These are phyloP conservation scores for Trachelus iudaicus DNA, from an alignment of 2,888 invertebrate genomes.

Conservation along the genomic window DNA sequence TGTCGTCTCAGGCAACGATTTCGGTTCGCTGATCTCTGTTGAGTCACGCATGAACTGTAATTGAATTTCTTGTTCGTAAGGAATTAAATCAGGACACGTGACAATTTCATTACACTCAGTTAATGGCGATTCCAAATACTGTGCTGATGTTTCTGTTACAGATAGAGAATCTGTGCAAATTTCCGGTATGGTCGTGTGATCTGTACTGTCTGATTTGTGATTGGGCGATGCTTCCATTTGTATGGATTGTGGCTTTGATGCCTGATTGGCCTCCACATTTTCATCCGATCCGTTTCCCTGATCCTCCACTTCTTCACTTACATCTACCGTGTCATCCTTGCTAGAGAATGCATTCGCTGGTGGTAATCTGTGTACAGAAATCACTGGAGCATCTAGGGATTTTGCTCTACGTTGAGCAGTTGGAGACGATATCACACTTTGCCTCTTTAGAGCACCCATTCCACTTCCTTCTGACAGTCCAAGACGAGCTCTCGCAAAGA, in stretches of 20 bases:
- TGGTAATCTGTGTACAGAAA: slow-evolving; percentile 81
- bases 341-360: slow-evolving; percentile 89
- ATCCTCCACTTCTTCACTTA: slow-evolving; percentile 71
- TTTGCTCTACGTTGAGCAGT: slow-evolving; percentile 82
- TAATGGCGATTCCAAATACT: slow-evolving; percentile 59
- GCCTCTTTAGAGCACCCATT: slow-evolving; percentile 78
- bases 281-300: slow-evolving; percentile 71
- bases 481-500: slow-evolving; percentile 83
- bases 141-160: slow-evolving; percentile 59
- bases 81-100: slow-evolving; percentile 50
- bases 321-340: slow-evolving; percentile 88
- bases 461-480: slow-evolving; percentile 89
- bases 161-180: slow-evolving; percentile 57
- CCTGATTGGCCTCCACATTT: slow-evolving; percentile 65
- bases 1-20: slow-evolving; percentile 43
- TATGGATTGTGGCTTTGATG: slow-evolving; percentile 33
- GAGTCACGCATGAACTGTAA: slow-evolving; percentile 17
- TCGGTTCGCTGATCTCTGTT: slow-evolving; percentile 24
- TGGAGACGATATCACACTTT: slow-evolving; percentile 81
- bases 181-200: slow-evolving; percentile 56
- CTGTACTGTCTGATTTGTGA: slow-evolving; percentile 57
- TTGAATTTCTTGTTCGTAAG: slow-evolving; percentile 48
- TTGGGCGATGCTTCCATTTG: slow-evolving; percentile 52
- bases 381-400: slow-evolving; percentile 86
- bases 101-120: slow-evolving; percentile 58